Evolutionary conservation across 92 coral and sea anemone genomes (phyloP).

Genomic region (Parazoanthus swiftii): DNA sequence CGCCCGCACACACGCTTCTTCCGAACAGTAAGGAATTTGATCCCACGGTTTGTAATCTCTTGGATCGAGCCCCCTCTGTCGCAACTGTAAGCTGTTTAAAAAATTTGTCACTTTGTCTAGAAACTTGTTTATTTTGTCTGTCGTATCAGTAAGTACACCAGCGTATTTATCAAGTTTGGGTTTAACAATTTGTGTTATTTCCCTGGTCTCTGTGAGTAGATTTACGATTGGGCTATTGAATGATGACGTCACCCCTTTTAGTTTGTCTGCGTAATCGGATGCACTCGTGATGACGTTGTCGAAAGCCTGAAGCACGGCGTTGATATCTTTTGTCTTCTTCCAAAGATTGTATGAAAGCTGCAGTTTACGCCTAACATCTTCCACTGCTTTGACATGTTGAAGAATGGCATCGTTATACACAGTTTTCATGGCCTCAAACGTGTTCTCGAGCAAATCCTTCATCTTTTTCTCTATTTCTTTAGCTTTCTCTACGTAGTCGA

Average conservation of each 20-base stretch:
- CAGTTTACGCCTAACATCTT: slow-evolving; percentile 73
- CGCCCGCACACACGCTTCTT: slow-evolving; percentile 70
- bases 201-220: slow-evolving; percentile 78
- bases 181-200: slow-evolving; percentile 74
- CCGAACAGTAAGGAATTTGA: slow-evolving; percentile 80
- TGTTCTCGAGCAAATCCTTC: slow-evolving; percentile 65
- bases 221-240: slow-evolving; percentile 76
- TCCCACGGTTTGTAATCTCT: slow-evolving; percentile 79
- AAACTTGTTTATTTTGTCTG: slow-evolving; percentile 67
- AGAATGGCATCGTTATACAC: slow-evolving; percentile 75
- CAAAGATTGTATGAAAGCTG: slow-evolving; percentile 73
- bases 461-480: slow-evolving; percentile 68
- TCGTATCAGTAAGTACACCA: slow-evolving; percentile 61
- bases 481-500: slow-evolving; percentile 74
- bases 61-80: slow-evolving; percentile 83
- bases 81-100: slow-evolving; percentile 77
- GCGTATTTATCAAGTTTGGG: slow-evolving; percentile 71
- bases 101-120: slow-evolving; percentile 73
- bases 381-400: slow-evolving; percentile 64
- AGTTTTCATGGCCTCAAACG: slow-evolving; percentile 73
- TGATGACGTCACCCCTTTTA: slow-evolving; percentile 71
- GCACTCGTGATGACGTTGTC: slow-evolving; percentile 67
- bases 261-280: slow-evolving; percentile 69
- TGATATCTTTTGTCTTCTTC: slow-evolving; percentile 71
- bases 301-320: slow-evolving; percentile 78